phyloP scores from a whole-genome alignment of 2,888 invertebrate species.

The Pseudococcus longispinus region DNA sequence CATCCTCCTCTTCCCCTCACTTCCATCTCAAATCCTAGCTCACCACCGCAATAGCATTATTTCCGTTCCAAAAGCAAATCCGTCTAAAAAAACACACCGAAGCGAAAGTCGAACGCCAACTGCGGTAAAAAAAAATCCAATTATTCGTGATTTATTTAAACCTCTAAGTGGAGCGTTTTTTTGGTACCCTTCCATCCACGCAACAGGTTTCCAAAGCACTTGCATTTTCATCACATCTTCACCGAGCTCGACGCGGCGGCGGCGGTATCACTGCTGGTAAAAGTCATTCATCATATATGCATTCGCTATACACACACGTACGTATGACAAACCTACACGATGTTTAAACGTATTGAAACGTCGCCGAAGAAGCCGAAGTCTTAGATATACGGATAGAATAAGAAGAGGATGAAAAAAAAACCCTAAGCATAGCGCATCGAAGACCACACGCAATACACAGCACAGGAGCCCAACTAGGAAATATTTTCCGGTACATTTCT shows the following conservation, averaged over 20 bases:
- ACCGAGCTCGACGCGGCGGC: neutral
- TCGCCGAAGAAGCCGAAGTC: neutral
- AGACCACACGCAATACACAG: slow-evolving; percentile 21
- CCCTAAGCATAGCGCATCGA: neutral
- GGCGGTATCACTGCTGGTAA: neutral
- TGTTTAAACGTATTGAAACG: neutral
- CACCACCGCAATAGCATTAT: neutral
- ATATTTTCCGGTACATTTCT: slow-evolving; percentile 25
- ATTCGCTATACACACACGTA: neutral
- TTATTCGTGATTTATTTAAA: slow-evolving; percentile 18
- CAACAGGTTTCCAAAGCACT: neutral
- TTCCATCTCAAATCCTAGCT: neutral
- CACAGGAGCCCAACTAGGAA: neutral
- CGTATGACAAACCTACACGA: slow-evolving; percentile 21
- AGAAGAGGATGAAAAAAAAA: neutral
- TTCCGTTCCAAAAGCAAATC: neutral
- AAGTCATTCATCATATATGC: slow-evolving; percentile 29
- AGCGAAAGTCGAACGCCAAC: neutral
- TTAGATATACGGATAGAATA: neutral
- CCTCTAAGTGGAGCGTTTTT: slow-evolving; percentile 23
- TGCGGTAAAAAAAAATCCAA: neutral
- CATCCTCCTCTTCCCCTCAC: neutral
- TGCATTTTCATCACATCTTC: slow-evolving; percentile 8
- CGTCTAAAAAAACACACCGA: neutral
- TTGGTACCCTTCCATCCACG: neutral